phyloP scores from a whole-genome alignment of 2,797 vertebrate genomes.

The Lacerta bilineata region DNA sequence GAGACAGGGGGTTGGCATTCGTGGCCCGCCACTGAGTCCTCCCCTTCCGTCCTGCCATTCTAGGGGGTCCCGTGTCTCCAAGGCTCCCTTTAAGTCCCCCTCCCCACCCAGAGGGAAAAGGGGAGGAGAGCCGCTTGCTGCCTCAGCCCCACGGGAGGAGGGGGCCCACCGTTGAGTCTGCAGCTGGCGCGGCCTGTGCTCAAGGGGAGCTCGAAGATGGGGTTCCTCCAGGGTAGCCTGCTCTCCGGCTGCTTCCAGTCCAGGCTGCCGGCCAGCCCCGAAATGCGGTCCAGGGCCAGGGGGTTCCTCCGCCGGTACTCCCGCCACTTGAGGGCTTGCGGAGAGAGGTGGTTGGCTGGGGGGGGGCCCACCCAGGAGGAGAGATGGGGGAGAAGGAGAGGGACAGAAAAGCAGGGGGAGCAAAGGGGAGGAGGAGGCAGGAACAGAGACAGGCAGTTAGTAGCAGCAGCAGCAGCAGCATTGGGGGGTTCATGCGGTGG shows the following conservation, averaged over 20 bases:
- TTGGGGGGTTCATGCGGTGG: neutral
- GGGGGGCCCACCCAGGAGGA: accelerated
- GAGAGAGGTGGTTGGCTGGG: constrained; percentile 92
- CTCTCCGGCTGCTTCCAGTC: constrained; percentile 82
- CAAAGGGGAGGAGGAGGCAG: constrained; percentile 45
- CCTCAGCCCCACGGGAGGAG: neutral
- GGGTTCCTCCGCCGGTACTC: constrained; percentile 96
- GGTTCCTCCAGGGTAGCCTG: constrained; percentile 83
- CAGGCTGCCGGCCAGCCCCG: constrained; percentile 77
- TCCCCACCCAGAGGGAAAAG: neutral
- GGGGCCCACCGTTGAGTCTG: constrained; percentile 85
- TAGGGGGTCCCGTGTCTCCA: too few species aligned
- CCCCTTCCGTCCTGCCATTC: too few species aligned
- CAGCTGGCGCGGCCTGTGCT: constrained; percentile 77
- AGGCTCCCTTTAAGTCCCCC: too few species aligned
- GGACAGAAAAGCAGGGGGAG: constrained; percentile 23
- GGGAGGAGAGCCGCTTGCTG: too few species aligned
- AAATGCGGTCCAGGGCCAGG: constrained; percentile 85
- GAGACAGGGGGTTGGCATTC: too few species aligned
- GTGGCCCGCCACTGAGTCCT: too few species aligned
- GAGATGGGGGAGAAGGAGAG: neutral
- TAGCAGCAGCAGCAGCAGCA: neutral
- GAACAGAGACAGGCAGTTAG: constrained; percentile 41
- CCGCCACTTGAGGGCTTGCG: constrained; percentile 96
- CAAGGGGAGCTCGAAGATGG: constrained; percentile 91